phyloP scores from a whole-genome alignment of 2,797 vertebrate genomes.

The Artibeus jamaicensis region DNA sequence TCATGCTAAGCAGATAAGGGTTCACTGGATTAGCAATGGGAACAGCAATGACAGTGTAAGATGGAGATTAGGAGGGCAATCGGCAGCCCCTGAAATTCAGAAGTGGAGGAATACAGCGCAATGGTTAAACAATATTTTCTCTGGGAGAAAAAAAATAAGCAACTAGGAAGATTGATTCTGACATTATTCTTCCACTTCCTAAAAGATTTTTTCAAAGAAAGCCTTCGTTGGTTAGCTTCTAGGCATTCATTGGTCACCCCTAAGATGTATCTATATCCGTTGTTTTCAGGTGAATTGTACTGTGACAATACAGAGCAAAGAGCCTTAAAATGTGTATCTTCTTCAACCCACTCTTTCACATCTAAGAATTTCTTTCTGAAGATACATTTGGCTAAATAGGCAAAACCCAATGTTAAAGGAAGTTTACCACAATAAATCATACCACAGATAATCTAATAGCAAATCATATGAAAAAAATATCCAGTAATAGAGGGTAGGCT shows the following conservation, averaged over 20 bases:
- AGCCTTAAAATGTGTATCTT: not conserved
- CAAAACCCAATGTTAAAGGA: not conserved
- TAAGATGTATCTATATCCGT: not conserved
- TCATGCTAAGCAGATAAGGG: not conserved
- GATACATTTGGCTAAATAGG: not conserved
- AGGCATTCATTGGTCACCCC: not conserved
- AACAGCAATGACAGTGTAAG: not conserved
- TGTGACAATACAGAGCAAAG: not conserved
- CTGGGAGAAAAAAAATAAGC: not conserved
- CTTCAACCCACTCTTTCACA: not conserved
- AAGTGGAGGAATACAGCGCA: not conserved
- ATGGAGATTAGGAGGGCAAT: not conserved
- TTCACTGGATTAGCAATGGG: not conserved
- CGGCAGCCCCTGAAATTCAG: not conserved
- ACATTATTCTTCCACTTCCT: not conserved
- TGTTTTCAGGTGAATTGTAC: not conserved
- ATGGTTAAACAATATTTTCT: not conserved
- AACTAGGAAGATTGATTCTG: not conserved
- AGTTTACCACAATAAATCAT: not conserved
- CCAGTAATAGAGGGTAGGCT: not conserved
- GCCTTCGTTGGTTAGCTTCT: not conserved
- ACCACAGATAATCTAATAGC: not conserved
- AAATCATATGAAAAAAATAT: not conserved
- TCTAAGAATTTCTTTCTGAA: not conserved
- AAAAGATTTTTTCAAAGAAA: not conserved